Percentiles rank a stretch among this genome's conserved stretches.
These are phyloP conservation scores for Bradypus variegatus DNA, from an alignment of 2,797 vertebrate species.

Conservation along the genomic window DNA sequence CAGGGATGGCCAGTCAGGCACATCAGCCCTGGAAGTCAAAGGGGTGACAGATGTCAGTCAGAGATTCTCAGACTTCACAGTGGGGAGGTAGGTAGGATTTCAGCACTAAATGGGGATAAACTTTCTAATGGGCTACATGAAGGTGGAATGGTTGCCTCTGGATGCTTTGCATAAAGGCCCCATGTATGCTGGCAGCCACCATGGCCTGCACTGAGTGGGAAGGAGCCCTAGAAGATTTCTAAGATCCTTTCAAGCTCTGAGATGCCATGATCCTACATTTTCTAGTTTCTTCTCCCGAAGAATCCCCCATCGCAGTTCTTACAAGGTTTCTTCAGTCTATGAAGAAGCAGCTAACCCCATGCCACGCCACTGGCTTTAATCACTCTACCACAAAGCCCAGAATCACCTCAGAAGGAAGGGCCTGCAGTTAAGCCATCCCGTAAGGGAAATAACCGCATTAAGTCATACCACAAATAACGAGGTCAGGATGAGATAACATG, in stretches of 20 bases:
- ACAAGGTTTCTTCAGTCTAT: not conserved
- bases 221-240: not conserved
- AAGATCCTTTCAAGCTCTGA: not conserved
- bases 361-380: not conserved
- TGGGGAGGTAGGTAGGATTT: not conserved
- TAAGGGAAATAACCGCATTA: not conserved
- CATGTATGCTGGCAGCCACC: not conserved
- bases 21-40: not conserved
- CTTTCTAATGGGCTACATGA: not conserved
- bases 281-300: not conserved
- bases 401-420: not conserved
- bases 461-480: not conserved
- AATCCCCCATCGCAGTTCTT: not conserved
- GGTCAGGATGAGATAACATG: not conserved
- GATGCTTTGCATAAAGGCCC: not conserved
- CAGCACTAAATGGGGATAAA: not conserved
- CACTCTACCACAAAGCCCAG: not conserved
- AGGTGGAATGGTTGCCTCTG: not conserved
- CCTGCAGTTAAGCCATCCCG: not conserved
- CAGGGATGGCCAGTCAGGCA: not conserved
- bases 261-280: not conserved
- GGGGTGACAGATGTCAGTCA: not conserved
- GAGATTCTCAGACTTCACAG: not conserved
- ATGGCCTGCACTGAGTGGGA: not conserved
- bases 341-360: not conserved